Percentiles rank a stretch among this genome's conserved stretches.
These are phyloP conservation scores for Pachypeltis micranthus DNA, from an alignment of 1,140 invertebrate species.

Conservation along the genomic window DNA sequence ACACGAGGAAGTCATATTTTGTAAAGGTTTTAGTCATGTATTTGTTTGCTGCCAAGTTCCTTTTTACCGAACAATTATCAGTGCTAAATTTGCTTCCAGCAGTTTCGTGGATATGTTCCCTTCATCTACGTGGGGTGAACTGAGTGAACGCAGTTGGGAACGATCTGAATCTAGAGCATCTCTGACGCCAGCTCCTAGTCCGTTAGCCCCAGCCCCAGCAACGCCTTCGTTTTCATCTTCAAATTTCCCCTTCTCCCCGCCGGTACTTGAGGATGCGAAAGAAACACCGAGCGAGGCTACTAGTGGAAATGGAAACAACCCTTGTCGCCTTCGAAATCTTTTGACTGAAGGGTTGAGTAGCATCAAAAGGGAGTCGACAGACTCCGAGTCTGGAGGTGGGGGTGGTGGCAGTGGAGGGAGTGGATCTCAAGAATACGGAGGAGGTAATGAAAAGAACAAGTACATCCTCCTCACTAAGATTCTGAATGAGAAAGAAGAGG, in stretches of 20 bases:
- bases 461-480: not conserved
- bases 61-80: too few relatives aligned
- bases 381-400: conserved; percentile 33
- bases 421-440: not conserved
- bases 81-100: conserved; percentile 33
- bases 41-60: too few relatives aligned
- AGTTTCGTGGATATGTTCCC: conserved; percentile 18
- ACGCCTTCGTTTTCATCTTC: conserved; percentile 22
- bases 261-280: conserved; percentile 29
- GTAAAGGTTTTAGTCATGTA: too few relatives aligned
- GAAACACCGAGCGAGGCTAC: too few relatives aligned
- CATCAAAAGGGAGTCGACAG: conserved; percentile 37
- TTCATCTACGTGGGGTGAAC: conserved; percentile 39
- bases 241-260: conserved; percentile 43
- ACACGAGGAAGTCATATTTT: too few relatives aligned
- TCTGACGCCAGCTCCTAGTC: conserved; percentile 36
- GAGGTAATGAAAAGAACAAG: conserved; percentile 1
- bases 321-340: conserved; percentile 44
- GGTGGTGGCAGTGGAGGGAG: conserved; percentile 29
- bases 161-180: conserved; percentile 47
- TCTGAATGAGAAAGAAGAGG: conserved; percentile 49
- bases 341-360: conserved; percentile 35
- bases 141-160: conserved; percentile 26
- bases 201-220: conserved; percentile 27
- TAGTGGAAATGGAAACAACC: not conserved